phyloP scores from a whole-genome alignment of 2,797 vertebrate genomes.

The Takifugu rubripes region DNA sequence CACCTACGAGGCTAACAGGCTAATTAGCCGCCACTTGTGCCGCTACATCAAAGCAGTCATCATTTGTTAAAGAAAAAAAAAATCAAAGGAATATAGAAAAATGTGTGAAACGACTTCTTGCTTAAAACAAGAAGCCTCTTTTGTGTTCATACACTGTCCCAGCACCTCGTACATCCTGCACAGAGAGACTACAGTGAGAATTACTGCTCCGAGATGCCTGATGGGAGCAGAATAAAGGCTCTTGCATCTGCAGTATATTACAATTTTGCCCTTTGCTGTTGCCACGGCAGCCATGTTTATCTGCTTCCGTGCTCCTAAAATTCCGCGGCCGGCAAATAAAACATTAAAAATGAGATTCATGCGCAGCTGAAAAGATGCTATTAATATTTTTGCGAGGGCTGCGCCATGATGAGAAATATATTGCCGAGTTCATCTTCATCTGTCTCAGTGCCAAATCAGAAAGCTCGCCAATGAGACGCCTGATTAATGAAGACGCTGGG shows the following conservation, averaged over 20 bases:
- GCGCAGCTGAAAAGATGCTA: conserved; percentile 78
- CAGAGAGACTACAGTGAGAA: too few species aligned
- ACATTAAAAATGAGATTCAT: conserved; percentile 74
- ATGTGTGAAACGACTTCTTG: too few species aligned
- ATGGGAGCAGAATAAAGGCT: conserved; percentile 47
- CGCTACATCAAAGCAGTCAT: too few species aligned
- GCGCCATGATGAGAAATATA: conserved; percentile 82
- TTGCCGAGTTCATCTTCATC: conserved; percentile 78
- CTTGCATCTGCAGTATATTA: conserved; percentile 24
- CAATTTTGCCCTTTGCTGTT: conserved; percentile 42
- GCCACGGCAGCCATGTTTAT: conserved; percentile 72
- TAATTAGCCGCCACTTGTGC: too few species aligned
- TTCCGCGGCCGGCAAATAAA: conserved; percentile 55
- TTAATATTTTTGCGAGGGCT: conserved; percentile 80
- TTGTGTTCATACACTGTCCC: too few species aligned
- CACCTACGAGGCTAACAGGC: background rate
- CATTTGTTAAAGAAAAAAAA: too few species aligned
- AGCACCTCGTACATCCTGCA: too few species aligned
- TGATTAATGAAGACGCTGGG: conserved; percentile 67
- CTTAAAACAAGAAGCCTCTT: too few species aligned
- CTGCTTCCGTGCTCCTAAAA: conserved; percentile 72
- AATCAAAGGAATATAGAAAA: too few species aligned
- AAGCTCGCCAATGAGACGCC: conserved; percentile 69
- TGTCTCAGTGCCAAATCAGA: conserved; percentile 75
- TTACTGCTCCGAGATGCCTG: conserved; percentile 12